These are phyloP conservation scores for Xiphydria camelus DNA, from an alignment of 2,888 invertebrate species.

Conservation along the genomic window DNA sequence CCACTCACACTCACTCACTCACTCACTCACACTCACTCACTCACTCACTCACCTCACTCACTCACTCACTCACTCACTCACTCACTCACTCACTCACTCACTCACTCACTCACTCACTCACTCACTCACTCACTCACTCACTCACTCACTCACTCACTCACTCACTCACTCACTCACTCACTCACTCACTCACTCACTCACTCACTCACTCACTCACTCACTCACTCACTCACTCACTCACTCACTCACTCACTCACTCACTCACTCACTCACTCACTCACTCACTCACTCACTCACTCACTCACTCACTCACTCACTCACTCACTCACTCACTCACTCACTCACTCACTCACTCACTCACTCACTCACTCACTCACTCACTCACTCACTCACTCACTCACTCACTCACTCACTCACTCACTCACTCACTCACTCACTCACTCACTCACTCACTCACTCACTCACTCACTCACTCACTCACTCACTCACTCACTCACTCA, in stretches of 20 bases:
- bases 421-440: slow-evolving; percentile 9
- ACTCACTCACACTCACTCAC: not conserved
- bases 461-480: slow-evolving; percentile 5
- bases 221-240: slow-evolving; percentile 7
- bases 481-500: slow-evolving; percentile 3
- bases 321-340: slow-evolving; percentile 7
- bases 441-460: slow-evolving; percentile 6
- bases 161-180: slow-evolving; percentile 9
- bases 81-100: slow-evolving; percentile 1
- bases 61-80: slow-evolving; percentile 1
- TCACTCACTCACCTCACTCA: not conserved
- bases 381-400: slow-evolving; percentile 3
- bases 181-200: slow-evolving; percentile 6
- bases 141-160: slow-evolving; percentile 4
- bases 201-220: slow-evolving; percentile 9
- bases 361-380: slow-evolving; percentile 1
- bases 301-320: slow-evolving; percentile 4
- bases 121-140: slow-evolving; percentile 6
- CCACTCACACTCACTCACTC: not conserved
- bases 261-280: slow-evolving; percentile 9
- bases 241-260: slow-evolving; percentile 2
- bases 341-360: slow-evolving; percentile 4
- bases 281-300: slow-evolving; percentile 7
- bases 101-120: slow-evolving; percentile 6
- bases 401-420: slow-evolving; percentile 5